Conservation (phyloP, 2,113 vertebrate genomes). For the Gasterosteus aculeatus region DNA sequence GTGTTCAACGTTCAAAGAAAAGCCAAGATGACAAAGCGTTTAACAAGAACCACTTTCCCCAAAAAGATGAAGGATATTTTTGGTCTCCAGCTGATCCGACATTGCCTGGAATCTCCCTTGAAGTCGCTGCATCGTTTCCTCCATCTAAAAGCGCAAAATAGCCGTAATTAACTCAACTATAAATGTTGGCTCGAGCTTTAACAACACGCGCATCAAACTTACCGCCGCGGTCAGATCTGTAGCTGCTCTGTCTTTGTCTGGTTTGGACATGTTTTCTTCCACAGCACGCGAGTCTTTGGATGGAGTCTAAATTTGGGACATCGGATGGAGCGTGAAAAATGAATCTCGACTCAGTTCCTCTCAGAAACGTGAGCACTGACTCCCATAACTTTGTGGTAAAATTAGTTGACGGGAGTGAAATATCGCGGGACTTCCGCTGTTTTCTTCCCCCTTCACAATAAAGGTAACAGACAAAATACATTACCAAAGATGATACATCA, state of each 20-base stretch:
- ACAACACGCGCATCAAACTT: slow-evolving; percentile 17
- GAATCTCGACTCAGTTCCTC: not conserved
- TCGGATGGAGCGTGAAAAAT: not conserved
- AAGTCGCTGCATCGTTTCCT: slow-evolving; percentile 82
- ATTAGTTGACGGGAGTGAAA: not conserved
- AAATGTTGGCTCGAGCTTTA: not conserved
- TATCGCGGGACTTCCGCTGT: slow-evolving; percentile 20
- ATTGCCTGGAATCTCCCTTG: slow-evolving; percentile 84
- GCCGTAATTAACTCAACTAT: not conserved
- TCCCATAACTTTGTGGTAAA: slow-evolving; percentile 50
- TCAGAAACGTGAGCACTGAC: not conserved
- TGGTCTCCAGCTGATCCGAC: slow-evolving; percentile 80
- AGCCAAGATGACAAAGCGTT: not conserved
- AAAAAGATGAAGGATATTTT: slow-evolving; percentile 86
- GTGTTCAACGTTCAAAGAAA: not conserved
- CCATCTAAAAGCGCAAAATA: slow-evolving; percentile 77
- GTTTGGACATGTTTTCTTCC: slow-evolving; percentile 63
- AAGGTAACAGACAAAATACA: not conserved
- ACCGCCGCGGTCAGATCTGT: slow-evolving; percentile 71
- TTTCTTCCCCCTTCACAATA: slow-evolving; percentile 40
- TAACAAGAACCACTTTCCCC: not conserved
- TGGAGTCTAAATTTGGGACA: too few species aligned
- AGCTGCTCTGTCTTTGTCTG: slow-evolving; percentile 47
- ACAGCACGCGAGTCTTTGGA: rapidly evolving
- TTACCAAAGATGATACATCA: too few species aligned